Conservation (phyloP, 2,113 vertebrate genomes). For the Glaucomys volans region DNA sequence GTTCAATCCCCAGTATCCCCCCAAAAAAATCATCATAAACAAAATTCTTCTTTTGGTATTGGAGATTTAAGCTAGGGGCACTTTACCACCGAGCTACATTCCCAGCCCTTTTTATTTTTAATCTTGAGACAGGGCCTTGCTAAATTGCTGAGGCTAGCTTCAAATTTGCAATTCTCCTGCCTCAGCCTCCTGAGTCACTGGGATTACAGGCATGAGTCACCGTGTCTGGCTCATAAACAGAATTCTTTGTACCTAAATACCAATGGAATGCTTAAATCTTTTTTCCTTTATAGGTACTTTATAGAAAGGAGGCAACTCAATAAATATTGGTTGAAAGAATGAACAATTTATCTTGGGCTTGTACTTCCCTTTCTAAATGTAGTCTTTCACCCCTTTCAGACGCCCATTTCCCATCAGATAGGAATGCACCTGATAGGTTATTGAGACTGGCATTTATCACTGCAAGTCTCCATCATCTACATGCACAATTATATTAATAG, state of each 20-base stretch:
- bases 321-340: neutral
- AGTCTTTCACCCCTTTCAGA: neutral
- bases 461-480: neutral
- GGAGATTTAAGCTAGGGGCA: no score
- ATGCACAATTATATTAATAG: neutral
- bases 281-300: neutral
- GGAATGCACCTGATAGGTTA: neutral
- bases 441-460: neutral
- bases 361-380: neutral
- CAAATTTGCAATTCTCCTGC: no score
- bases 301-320: neutral
- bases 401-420: neutral
- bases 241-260: constrained; percentile 12
- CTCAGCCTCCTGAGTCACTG: no score
- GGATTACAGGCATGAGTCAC: no score
- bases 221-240: neutral
- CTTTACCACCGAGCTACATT: no score
- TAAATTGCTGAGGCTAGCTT: no score
- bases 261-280: neutral
- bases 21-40: neutral
- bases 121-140: no score
- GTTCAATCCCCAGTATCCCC: no score
- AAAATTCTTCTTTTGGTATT: no score
- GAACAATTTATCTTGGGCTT: neutral
- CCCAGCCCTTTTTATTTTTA: no score